Percentiles rank a stretch among this genome's conserved stretches.
Conservation (phyloP, 92 coral and sea anemone genomes). For the Siderastrea siderea region DNA sequence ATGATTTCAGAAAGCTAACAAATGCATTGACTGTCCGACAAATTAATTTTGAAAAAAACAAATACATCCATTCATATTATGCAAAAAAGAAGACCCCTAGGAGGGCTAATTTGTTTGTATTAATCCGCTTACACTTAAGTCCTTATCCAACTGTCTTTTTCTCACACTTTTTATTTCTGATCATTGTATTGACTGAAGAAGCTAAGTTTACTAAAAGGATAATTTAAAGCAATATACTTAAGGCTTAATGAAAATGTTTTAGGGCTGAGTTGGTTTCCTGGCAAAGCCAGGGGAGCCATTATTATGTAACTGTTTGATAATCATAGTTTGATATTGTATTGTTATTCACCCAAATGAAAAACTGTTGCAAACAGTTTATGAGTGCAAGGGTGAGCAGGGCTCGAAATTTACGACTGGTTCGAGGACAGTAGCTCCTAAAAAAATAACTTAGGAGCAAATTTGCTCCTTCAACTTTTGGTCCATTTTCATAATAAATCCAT, state of each 20-base stretch:
- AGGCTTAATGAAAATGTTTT: neutral
- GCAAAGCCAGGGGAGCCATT: neutral
- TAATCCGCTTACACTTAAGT: neutral
- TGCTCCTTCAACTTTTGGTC: too few species aligned
- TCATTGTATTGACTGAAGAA: neutral
- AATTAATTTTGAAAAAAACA: neutral
- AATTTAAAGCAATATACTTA: slow-evolving; percentile 4
- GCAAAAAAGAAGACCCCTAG: neutral
- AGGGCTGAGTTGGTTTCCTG: slow-evolving; percentile 7
- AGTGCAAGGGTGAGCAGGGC: too few species aligned
- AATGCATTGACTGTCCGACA: neutral
- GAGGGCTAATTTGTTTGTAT: neutral
- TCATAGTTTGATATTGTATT: too few species aligned
- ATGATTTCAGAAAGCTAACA: neutral
- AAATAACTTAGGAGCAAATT: too few species aligned
- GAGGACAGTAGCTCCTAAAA: too few species aligned
- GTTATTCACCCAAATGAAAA: too few species aligned
- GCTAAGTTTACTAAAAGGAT: slow-evolving; percentile 3
- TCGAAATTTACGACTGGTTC: too few species aligned
- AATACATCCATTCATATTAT: neutral
- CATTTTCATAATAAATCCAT: too few species aligned
- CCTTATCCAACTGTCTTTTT: neutral
- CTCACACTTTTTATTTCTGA: neutral
- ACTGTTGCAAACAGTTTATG: too few species aligned
- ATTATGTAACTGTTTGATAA: neutral